These are phyloP conservation scores for Orchestes rusci DNA, from an alignment of 2,888 invertebrate genomes.

Conservation along the genomic window DNA sequence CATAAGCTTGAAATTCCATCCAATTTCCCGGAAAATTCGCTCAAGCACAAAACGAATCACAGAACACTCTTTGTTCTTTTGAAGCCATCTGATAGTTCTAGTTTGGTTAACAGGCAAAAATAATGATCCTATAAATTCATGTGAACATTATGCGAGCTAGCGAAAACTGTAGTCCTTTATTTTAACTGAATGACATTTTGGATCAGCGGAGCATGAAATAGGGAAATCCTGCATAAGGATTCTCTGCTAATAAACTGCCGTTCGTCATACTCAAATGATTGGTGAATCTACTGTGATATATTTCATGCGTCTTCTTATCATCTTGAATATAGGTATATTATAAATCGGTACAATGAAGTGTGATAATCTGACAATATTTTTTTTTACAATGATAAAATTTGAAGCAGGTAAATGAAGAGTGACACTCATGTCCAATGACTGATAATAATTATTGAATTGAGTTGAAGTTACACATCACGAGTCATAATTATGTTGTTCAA, in stretches of 20 bases:
- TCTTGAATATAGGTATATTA: conserved; percentile 4
- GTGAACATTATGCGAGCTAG: conserved; percentile 18
- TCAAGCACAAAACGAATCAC: too few species aligned
- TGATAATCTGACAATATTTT: too few species aligned
- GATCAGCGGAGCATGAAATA: conserved; percentile 31
- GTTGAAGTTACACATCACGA: too few species aligned
- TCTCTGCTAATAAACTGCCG: conserved; percentile 30
- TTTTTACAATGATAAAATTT: too few species aligned
- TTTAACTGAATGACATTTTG: conserved; percentile 31
- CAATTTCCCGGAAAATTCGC: too few species aligned
- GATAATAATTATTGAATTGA: too few species aligned
- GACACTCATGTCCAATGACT: too few species aligned
- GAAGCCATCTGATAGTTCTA: conserved; percentile 24
- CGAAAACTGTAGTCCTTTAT: conserved; percentile 28
- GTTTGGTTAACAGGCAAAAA: conserved; percentile 23
- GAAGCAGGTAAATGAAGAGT: too few species aligned
- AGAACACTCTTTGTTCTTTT: too few species aligned
- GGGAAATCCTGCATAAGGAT: conserved; percentile 31
- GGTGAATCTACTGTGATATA: conserved; percentile 26
- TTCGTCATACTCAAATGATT: conserved; percentile 28
- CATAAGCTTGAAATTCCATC: too few species aligned
- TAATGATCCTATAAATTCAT: conserved; percentile 24
- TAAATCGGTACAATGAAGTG: conserved; percentile 16
- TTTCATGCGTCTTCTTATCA: conserved; percentile 15
- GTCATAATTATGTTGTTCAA: too few species aligned